Evolutionary conservation across 2,888 invertebrate species (phyloP), one percentile per base, ranked within the genome.

Genomic region (Oscheius sp.): DNA sequence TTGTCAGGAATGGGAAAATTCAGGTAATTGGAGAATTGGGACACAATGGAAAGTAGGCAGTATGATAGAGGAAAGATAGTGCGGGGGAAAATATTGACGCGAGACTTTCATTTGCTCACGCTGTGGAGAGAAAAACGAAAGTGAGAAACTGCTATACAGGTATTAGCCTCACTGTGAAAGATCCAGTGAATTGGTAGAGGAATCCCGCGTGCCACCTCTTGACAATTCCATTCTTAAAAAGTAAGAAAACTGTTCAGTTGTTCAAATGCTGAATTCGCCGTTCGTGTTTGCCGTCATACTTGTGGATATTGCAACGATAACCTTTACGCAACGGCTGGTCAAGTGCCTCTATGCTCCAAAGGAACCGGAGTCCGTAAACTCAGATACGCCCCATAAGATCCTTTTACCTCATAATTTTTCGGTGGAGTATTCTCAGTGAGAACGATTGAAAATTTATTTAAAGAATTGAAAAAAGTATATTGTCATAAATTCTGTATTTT

Each of bases 241-340:
- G 21, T 16, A 23, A 18, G 16, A 64, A 52, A 0, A 3, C 18
- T 23, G 66, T 76, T 63, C 71, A 81, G 81, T 41, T 84, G 84
- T 53, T 72, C 80, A 9, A 79, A 83, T 59, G 79, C 84, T 21
- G 81, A 81, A 58, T 84, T 84, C 63, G 84, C 84, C 9, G 81
- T 84, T 21, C 69, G 84, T 66, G 81, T 83, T 0, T 84, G 84
- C 41, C 77, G 84, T 21, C 76, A 76, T 55, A 78, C 81, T 0
- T 84, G 84, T 61, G 83, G 83, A 43, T 84, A 83, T 75, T 84
- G 84, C 68, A 80, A 82, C 58, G 83, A 83, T 64, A 77, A 76
- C 27, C 61, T 84, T 41, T 72, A 72, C 59, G 56, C 64, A 9
- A 27, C 72, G 7, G 43, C 52, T n/a, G 63, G 18, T 27, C 53